Conservation (phyloP, 2,888 invertebrate genomes). For the Thecophora atra region DNA sequence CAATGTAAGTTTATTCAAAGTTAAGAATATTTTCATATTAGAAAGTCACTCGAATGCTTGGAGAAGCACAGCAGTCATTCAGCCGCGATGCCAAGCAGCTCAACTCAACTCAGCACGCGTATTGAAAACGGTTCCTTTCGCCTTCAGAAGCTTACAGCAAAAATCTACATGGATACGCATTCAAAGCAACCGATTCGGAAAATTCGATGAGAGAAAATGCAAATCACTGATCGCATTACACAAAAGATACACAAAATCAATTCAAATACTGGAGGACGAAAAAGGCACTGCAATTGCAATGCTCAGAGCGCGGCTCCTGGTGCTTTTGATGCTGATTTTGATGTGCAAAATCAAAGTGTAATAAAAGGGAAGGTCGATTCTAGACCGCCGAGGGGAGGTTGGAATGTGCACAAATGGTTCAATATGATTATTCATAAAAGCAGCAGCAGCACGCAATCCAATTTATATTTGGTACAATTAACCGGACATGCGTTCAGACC, state of each 20-base stretch:
- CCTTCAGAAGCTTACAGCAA: background rate
- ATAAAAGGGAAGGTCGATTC: background rate
- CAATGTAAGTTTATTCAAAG: conserved; percentile 1
- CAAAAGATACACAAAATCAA: background rate
- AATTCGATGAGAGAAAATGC: conserved; percentile 51
- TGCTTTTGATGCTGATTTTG: conserved; percentile 10
- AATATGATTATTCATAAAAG: conserved; percentile 55
- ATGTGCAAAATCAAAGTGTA: conserved; percentile 17
- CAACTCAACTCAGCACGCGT: conserved; percentile 25
- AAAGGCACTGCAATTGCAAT: no score
- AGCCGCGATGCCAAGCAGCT: no score
- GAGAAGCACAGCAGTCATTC: background rate
- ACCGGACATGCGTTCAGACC: conserved; percentile 50
- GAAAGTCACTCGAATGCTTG: conserved; percentile 21
- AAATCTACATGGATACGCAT: conserved; percentile 35
- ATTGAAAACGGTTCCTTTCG: conserved; percentile 15
- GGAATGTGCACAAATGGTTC: conserved; percentile 40
- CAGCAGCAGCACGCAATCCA: conserved; percentile 56
- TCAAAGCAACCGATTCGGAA: conserved; percentile 56
- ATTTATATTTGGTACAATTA: conserved; percentile 59
- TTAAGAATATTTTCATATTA: conserved; percentile 20
- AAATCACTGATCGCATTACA: conserved; percentile 43
- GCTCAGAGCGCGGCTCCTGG: no score
- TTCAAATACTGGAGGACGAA: background rate
- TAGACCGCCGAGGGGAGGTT: background rate